Base-by-base conservation (phyloP, 2,797 vertebrate species). In the Mus spretus region DNA sequence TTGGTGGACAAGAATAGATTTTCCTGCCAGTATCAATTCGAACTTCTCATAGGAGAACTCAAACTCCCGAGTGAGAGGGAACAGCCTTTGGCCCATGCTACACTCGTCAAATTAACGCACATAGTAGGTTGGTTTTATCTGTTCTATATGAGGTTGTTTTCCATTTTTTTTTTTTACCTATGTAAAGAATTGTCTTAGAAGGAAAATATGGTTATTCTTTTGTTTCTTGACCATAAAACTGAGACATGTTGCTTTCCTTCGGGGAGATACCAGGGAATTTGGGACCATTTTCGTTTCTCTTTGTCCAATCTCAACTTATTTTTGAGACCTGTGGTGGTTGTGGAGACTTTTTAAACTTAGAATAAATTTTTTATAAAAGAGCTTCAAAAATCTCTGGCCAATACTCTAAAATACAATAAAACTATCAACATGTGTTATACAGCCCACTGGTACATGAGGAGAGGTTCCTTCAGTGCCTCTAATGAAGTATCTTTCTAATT, bases 141-240 rank as follows among this genome's bases (percentile, higher is more conserved):
- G 0, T 74, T 93, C 44, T 82, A 0, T 74, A 67, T 63, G 93
- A 92, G 28, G 91, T 61, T 47, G 34, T 4, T n/a, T 94, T 85
- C 2, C 34, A 81, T 75, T 90, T 70, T 82, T 94, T 87, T 2
- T 85, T 77, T 91, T 72, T 80, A 50, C 63, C 50, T 70, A 7
- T 83, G 2, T 44, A 15, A 90, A 91, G 7, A 85, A 78, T 57
- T 96, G 5, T 57, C 47, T 75, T 2, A 53, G 78, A 44, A 81
- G 81, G 44, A 20, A 81, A 82, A 55, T 80, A 24, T 34, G 3
- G 22, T 72, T 85, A 50, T 67, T 53, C 59, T 44, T 94, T 57
- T 24, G 77, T 96, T 92, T 91, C 53, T 95, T 92, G 24, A 82
- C n/a, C 44, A 50, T 93, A 81, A 92, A 96, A 61, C 22, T 70